Evolutionary conservation across 2,888 invertebrate genomes (phyloP).

Genomic region (Alitta virens): DNA sequence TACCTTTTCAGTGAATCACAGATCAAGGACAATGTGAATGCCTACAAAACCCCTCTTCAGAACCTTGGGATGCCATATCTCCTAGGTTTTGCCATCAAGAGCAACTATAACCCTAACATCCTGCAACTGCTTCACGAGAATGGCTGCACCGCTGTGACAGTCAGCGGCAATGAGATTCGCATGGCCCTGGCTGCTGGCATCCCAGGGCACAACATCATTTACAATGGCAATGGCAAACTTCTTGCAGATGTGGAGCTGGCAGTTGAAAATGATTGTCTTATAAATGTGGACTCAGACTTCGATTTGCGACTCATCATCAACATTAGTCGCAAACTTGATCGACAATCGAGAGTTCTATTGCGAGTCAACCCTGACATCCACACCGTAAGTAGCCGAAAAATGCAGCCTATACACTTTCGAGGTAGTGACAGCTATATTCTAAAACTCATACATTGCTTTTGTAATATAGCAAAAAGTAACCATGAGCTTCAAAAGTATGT

Average conservation of each 20-base stretch:
- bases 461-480: too few relatives aligned
- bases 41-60: constrained; percentile 32
- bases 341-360: constrained; percentile 40
- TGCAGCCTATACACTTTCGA: too few relatives aligned
- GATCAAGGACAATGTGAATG: constrained; percentile 35
- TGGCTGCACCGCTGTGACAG: constrained; percentile 3
- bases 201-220: constrained; percentile 41
- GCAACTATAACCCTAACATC: constrained; percentile 49
- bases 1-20: constrained; percentile 45
- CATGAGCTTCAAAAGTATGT: too few relatives aligned
- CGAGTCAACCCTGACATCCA: constrained; percentile 52
- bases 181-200: constrained; percentile 53
- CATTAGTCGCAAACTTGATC: too few relatives aligned
- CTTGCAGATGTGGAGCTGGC: constrained; percentile 54
- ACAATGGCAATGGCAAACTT: constrained; percentile 58
- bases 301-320: constrained; percentile 49
- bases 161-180: too few relatives aligned
- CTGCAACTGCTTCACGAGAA: constrained; percentile 38
- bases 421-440: too few relatives aligned
- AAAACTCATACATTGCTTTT: too few relatives aligned
- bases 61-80: constrained; percentile 22
- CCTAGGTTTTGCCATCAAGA: constrained; percentile 54
- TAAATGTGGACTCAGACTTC: constrained; percentile 57
- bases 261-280: constrained; percentile 44
- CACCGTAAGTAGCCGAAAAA: constrained; percentile 37